Base-by-base conservation (phyloP, 2,888 invertebrate genomes). In the Itoplectis maculator region DNA sequence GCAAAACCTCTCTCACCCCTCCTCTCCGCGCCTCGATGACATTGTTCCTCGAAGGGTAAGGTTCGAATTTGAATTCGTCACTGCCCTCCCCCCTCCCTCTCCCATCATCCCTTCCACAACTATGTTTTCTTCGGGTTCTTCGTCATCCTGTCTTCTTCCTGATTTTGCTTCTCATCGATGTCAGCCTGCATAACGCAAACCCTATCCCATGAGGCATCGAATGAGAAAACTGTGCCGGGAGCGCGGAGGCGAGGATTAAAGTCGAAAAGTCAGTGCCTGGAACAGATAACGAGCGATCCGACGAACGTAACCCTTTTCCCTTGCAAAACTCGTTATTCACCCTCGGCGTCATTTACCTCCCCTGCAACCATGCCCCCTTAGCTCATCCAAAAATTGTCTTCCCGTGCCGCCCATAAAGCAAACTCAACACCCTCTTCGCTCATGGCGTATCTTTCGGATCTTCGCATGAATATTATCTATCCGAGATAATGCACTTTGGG, bases 31-130 rank as follows among this genome's bases (percentile, higher is more conserved):
- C 37, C 29, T 63, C 68, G 56, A 68, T 79, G 76, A 82, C 80
- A 83, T 83, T 83, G 83, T 83, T 83, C 82, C 79, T 73, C 66
- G 78, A 80, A 83, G 86, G 85, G 85, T 81, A 79, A 84, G 78
- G 83, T 84, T 85, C 84, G 85, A 86, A 87, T 87, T 87, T 87
- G 86, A 86, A 87, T 87, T 87, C 86, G 86, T 87, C 86, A 86
- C 85, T 82, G 82, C 78, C 59, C 72, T 45, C 69, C 66, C n/a
- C 42, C 15, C 45, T 51, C 29, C 23, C 11, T 2, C 29, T 54
- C 78, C 75, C 81, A 56, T 54, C 49, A 37, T 29, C 59, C 68
- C 23, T 29, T 35, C 15, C 47, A 54, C 51, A 82, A 61, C 37
- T 9, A 61, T 61, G 47, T 84, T 80, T 83, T 81, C 80, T 77